Evolutionary conservation across 1,140 invertebrate genomes (phyloP).

Genomic region (Globodera ellingtonae): DNA sequence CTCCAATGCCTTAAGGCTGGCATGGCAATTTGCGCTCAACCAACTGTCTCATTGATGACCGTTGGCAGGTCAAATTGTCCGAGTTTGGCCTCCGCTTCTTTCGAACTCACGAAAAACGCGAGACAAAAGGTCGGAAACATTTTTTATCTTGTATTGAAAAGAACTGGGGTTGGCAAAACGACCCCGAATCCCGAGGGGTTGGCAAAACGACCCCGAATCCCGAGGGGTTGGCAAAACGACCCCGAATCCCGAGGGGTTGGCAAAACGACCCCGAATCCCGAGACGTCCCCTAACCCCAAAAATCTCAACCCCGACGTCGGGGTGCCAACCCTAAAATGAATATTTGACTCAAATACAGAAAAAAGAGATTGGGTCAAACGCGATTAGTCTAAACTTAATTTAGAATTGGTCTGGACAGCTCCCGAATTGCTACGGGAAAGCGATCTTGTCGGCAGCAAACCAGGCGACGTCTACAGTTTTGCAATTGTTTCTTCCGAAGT

Average conservation of each 20-base stretch:
- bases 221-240: no score
- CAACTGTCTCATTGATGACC: slow-evolving; percentile 51
- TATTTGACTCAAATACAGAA: no score
- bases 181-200: no score
- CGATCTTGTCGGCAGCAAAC: slow-evolving; percentile 7
- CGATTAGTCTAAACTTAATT: slow-evolving; percentile 40
- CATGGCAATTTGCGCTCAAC: slow-evolving; percentile 42
- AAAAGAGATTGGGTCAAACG: not conserved
- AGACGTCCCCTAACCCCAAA: no score
- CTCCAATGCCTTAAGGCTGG: slow-evolving; percentile 42
- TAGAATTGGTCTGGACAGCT: slow-evolving; percentile 84
- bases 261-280: no score
- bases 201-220: no score
- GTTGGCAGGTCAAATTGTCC: slow-evolving; percentile 50
- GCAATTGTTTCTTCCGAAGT: slow-evolving; percentile 40
- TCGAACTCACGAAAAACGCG: not conserved
- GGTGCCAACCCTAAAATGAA: no score
- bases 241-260: no score
- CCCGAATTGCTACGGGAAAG: slow-evolving; percentile 75
- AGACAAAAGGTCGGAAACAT: not conserved
- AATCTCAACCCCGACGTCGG: no score
- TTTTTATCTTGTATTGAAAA: no score
- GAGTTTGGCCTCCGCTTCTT: slow-evolving; percentile 45
- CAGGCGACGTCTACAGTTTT: slow-evolving; percentile 61
- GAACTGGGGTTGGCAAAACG: no score